Evolutionary conservation across 1,140 invertebrate species (phyloP), one percentile per base, ranked within the genome.

Genomic region (Chlorops oryzae): DNA sequence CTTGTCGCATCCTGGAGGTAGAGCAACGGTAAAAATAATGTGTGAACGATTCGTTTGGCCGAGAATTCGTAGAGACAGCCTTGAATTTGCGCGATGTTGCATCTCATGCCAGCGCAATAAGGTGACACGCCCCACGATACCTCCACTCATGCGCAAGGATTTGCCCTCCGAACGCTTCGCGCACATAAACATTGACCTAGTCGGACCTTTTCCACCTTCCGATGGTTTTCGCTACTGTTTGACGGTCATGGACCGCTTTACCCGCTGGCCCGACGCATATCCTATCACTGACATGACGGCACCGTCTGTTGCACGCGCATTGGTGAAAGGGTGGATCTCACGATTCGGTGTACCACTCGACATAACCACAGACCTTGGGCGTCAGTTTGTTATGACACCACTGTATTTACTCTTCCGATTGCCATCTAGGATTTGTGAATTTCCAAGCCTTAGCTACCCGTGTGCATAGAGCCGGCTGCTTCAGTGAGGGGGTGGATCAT

Each of bases 351-450:
- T 35, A 62, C 72, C 73, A 7, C 3, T 17, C 0, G 25, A 17
- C 6, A 64, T 77, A 10, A 75, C 64, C 0, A 74, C 72, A 2
- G 70, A 75, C 41, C 59, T 60, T 28, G 70, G 69, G n/a, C 44
- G 34, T 18, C 65, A 75, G 43, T 74, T 75, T 38, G 59, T n/a
- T n/a, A n/a, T n/a, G n/a, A n/a, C n/a, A n/a, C n/a, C n/a, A n/a
- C n/a, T n/a, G n/a, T n/a, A n/a, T n/a, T n/a, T n/a, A n/a, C n/a
- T n/a, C n/a, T n/a, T n/a, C n/a, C n/a, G n/a, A n/a, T n/a, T n/a
- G n/a, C n/a, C n/a, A n/a, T n/a, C n/a, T n/a, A n/a, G n/a, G n/a
- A n/a, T n/a, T n/a, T n/a, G n/a, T n/a, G n/a, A n/a, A n/a, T n/a
- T n/a, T n/a, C n/a, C n/a, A n/a, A n/a, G n/a, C n/a, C n/a, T n/a